Conservation (phyloP, 1,140 invertebrate genomes). For the Atta colombica region DNA sequence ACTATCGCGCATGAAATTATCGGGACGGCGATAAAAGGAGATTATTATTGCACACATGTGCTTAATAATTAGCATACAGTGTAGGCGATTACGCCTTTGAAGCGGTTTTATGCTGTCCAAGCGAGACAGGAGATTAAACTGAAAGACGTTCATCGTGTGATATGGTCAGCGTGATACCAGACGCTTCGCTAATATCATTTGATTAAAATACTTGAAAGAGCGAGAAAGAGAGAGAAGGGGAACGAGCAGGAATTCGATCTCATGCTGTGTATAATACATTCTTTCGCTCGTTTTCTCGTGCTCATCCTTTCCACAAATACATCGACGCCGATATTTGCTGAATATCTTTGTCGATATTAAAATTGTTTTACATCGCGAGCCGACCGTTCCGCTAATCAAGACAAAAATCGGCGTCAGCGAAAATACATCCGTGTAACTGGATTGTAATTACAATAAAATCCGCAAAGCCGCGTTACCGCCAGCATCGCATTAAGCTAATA, state of each 20-base stretch:
- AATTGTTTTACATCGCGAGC: conserved; percentile 48
- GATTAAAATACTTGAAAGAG: conserved; percentile 59
- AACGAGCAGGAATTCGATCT: conserved; percentile 33
- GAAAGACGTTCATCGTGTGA: conserved; percentile 29
- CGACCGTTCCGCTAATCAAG: conserved; percentile 3
- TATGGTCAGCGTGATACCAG: conserved; percentile 38
- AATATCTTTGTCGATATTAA: conserved; percentile 65
- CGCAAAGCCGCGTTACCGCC: conserved; percentile 48
- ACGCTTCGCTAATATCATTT: conserved; percentile 39
- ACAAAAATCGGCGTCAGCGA: conserved; percentile 58
- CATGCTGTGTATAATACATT: conserved; percentile 34
- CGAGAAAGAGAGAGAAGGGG: conserved; percentile 3
- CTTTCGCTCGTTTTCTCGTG: background rate
- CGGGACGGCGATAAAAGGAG: conserved; percentile 27
- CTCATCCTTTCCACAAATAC: conserved; percentile 18
- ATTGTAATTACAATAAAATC: conserved; percentile 66
- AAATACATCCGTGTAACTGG: conserved; percentile 50
- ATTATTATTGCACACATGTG: conserved; percentile 44
- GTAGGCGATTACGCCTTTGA: conserved; percentile 50
- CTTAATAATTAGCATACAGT: conserved; percentile 44
- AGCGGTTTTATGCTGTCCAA: conserved; percentile 15
- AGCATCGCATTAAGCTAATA: conserved; percentile 62
- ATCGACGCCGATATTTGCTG: conserved; percentile 38
- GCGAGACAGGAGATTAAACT: conserved; percentile 29
- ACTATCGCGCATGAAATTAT: conserved; percentile 26